Evolutionary conservation across 2,888 invertebrate genomes (phyloP).

Genomic region (Eupithecia tripunctaria): DNA sequence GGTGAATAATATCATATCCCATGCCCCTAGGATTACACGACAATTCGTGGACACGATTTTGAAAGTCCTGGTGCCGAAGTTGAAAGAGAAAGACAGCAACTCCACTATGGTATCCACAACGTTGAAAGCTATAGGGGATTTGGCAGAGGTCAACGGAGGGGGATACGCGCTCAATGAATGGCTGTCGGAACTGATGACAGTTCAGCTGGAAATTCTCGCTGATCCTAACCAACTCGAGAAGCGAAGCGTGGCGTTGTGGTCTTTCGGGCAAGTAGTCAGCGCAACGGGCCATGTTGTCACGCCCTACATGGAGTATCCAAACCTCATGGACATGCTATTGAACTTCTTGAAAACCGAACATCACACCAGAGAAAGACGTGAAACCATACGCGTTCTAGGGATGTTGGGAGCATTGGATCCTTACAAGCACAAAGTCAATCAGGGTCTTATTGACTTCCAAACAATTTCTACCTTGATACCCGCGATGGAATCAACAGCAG

Average conservation of each 20-base stretch:
- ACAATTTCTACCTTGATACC: slow-evolving; percentile 92
- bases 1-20: slow-evolving; percentile 97
- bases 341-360: slow-evolving; percentile 98
- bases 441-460: slow-evolving; percentile 95
- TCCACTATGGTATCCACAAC: slow-evolving; percentile 96
- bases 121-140: slow-evolving; percentile 96
- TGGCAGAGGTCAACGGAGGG: slow-evolving; percentile 95
- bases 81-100: slow-evolving; percentile 94
- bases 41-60: slow-evolving; percentile 98
- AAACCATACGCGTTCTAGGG: slow-evolving; percentile 97
- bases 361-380: slow-evolving; percentile 91
- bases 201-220: slow-evolving; percentile 95
- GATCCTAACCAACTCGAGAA: slow-evolving; percentile 97
- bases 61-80: slow-evolving; percentile 94
- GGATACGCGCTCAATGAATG: slow-evolving; percentile 95
- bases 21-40: slow-evolving; percentile 95
- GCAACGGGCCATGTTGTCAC: slow-evolving; percentile 98
- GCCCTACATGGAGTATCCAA: slow-evolving; percentile 97
- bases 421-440: slow-evolving; percentile 97
- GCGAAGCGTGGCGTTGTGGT: slow-evolving; percentile 97
- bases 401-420: slow-evolving; percentile 98
- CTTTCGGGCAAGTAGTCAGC: slow-evolving; percentile 97
- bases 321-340: slow-evolving; percentile 94
- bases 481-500: slow-evolving; percentile 87
- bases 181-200: slow-evolving; percentile 94